Evolutionary conservation across 1,140 invertebrate species (phyloP).

Genomic region (Caerostris extrusa): DNA sequence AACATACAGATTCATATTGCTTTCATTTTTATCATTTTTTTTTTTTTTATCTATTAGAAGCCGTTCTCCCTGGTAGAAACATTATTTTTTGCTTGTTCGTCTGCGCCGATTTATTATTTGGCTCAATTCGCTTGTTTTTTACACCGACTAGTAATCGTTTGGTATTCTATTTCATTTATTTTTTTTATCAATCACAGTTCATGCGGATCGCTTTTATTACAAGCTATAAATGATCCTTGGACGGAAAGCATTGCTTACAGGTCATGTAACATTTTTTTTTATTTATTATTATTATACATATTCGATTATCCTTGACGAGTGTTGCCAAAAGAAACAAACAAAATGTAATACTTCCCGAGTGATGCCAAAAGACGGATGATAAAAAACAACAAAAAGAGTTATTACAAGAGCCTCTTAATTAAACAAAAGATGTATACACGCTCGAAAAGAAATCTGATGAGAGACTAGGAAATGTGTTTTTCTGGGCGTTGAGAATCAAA

Average conservation of each 20-base stretch:
- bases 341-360: too few species aligned
- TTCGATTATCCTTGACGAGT: background rate
- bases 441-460: background rate
- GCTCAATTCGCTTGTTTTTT: background rate
- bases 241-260: slow-evolving; percentile 14
- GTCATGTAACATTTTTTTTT: background rate
- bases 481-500: background rate
- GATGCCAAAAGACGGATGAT: background rate
- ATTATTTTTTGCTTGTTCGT: slow-evolving; percentile 12
- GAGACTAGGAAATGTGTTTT: background rate
- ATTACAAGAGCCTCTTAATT: background rate
- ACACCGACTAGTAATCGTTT: background rate
- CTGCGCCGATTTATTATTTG: slow-evolving; percentile 4
- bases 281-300: background rate
- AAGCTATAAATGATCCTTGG: background rate
- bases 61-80: slow-evolving; percentile 16
- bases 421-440: background rate
- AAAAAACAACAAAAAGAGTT: background rate
- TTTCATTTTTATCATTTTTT: background rate
- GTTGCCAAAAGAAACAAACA: too few species aligned
- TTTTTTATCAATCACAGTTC: background rate
- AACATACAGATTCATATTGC: slow-evolving; percentile 35
- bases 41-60: slow-evolving; percentile 12
- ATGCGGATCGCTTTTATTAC: slow-evolving; percentile 26
- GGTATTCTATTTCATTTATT: background rate